These are phyloP conservation scores for Eucera pruinosa DNA, from an alignment of 2,888 invertebrate species.

Conservation along the genomic window DNA sequence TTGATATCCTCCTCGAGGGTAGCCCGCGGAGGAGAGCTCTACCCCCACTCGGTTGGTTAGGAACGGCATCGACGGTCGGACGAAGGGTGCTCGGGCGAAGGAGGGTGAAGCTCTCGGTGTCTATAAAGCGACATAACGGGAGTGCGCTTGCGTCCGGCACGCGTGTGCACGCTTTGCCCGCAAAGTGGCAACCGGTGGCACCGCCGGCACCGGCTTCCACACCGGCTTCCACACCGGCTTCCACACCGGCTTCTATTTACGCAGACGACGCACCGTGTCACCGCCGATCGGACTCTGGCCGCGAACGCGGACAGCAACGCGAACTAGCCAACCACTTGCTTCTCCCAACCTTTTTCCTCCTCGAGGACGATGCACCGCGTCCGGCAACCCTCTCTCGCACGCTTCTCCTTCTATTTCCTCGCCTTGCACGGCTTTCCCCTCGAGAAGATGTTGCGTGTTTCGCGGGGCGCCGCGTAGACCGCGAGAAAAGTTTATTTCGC, in stretches of 20 bases:
- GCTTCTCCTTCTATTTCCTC: no score
- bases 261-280: slow-evolving; percentile 67
- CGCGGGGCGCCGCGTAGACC: no score
- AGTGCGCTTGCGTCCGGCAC: slow-evolving; percentile 61
- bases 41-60: slow-evolving; percentile 58
- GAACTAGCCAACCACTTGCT: slow-evolving; percentile 52
- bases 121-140: slow-evolving; percentile 57
- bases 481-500: no score
- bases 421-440: no score
- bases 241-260: slow-evolving; percentile 53
- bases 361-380: slow-evolving; percentile 38
- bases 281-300: slow-evolving; percentile 57
- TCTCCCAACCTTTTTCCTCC: slow-evolving; percentile 32
- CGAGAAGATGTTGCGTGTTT: no score
- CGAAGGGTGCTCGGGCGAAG: slow-evolving; percentile 30
- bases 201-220: slow-evolving; percentile 46
- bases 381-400: slow-evolving; percentile 1
- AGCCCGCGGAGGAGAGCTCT: slow-evolving; percentile 68
- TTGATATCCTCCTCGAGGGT: slow-evolving; percentile 72
- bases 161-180: slow-evolving; percentile 55
- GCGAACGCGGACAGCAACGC: slow-evolving; percentile 45
- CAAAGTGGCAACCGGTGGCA: slow-evolving; percentile 75
- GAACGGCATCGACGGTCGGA: slow-evolving; percentile 21
- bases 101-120: slow-evolving; percentile 33
- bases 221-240: slow-evolving; percentile 46